Evolutionary conservation across 92 coral and sea anemone species (phyloP), one percentile per base, ranked within the genome.

Genomic region (Virgularia gustaviana): DNA sequence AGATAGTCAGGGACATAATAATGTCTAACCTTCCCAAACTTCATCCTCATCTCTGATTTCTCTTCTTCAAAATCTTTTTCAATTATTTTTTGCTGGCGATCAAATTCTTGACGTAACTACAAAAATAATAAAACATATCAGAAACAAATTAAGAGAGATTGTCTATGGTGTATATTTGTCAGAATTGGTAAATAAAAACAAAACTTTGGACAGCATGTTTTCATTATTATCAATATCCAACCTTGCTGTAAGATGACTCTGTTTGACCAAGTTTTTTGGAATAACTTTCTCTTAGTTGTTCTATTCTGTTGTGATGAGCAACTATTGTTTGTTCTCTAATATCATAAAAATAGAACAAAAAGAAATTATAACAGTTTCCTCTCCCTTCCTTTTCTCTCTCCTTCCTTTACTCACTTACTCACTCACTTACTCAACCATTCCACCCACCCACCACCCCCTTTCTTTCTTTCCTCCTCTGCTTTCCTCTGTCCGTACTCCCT

Each of bases 231-330:
- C 65, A 1, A 4, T 3, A 47, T 6, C 75, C 23, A 32, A 68
- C 75, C 62, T 8, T 32, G 28, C 32, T 38, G 47, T 38, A 68
- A 9, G 75, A 45, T 49, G 19, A 31, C 56, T 86, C 94, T 20
- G 89, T 85, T 42, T 85, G 88, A 68, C 88, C 89, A 58, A 83
- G 83, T 79, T 92, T 92, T 65, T 85, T 86, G 76, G 77, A 79
- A 61, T 89, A 92, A 78, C 98, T 92, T 76, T 92, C 96, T 55
- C 98, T 86, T 38, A 92, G 84, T 57, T 92, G 98, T 49, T 92
- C 98, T 35, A 92, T 92, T 49, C 98, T 92, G 68, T 79, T 87
- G 35, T 92, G 98, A 56, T 92, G 98, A 2, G 98, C 86, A 30
- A 81, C 58, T 27, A 92, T 92, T 81, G 90, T 92, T 79, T 81